A percentile compares a stretch with the other conserved stretches of the same genome.
These are phyloP conservation scores for Tragopan temminckii DNA, from an alignment of 2,797 vertebrate species.

Conservation along the genomic window DNA sequence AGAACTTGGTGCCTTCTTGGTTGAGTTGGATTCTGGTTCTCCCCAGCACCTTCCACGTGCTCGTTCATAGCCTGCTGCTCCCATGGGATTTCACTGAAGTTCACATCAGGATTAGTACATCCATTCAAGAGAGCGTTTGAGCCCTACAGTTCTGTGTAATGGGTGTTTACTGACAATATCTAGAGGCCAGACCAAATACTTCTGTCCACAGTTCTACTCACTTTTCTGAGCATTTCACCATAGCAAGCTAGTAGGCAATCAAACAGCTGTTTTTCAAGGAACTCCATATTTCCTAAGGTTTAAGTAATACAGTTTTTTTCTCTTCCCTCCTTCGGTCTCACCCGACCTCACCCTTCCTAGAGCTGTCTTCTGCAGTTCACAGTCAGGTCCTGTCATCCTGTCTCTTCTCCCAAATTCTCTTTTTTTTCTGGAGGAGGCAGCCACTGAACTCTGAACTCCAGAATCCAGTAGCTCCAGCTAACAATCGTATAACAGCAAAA, in stretches of 20 bases:
- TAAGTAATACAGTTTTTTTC: neutral
- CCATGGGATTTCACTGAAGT: neutral
- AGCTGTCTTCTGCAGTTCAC: neutral
- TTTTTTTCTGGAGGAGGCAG: neutral
- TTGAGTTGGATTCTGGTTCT: neutral
- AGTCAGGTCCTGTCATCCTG: neutral
- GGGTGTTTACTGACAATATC: neutral
- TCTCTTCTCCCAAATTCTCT: neutral
- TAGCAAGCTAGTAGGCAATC: neutral
- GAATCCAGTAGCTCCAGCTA: neutral
- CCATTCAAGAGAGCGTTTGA: neutral
- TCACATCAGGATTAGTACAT: neutral
- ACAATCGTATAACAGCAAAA: neutral
- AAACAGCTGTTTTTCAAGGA: neutral
- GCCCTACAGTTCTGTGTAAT: neutral
- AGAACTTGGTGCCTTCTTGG: neutral
- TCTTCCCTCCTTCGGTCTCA: neutral
- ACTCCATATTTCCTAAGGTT: neutral
- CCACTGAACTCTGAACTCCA: neutral
- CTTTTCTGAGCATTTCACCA: neutral
- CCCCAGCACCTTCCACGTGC: neutral
- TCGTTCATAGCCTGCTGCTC: neutral
- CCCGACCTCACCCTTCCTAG: neutral
- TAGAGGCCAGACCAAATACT: neutral
- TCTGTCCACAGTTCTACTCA: conserved; percentile 3